Evolutionary conservation across 2,113 vertebrate species (phyloP).

Genomic region (Oxygymnocypris stewartii): DNA sequence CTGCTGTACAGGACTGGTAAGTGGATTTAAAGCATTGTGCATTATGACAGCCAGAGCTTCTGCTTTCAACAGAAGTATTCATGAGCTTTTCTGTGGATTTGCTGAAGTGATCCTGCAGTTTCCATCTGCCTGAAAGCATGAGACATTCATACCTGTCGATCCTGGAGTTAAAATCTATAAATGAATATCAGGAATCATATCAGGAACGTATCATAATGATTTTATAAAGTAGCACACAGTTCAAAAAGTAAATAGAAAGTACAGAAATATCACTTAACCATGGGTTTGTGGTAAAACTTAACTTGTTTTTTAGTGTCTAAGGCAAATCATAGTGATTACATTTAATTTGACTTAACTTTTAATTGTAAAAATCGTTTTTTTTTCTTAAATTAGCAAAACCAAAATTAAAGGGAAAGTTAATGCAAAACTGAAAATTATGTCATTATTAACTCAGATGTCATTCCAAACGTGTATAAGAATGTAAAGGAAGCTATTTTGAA

Average conservation of each 20-base stretch:
- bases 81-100: background rate
- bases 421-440: too few relatives aligned
- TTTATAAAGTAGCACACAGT: background rate
- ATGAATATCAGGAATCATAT: background rate
- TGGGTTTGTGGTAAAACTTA: background rate
- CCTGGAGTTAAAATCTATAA: background rate
- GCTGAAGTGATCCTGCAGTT: background rate
- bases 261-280: background rate
- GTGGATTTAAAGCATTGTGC: slow-evolving; percentile 51
- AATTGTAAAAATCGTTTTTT: too few relatives aligned
- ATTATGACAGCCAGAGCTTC: background rate
- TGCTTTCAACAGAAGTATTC: background rate
- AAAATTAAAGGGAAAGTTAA: too few relatives aligned
- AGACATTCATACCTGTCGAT: background rate
- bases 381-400: background rate
- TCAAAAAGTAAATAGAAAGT: background rate
- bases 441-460: too few relatives aligned
- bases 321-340: too few relatives aligned
- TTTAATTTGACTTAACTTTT: background rate
- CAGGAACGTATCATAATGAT: background rate
- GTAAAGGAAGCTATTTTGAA: too few relatives aligned
- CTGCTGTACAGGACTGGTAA: slow-evolving; percentile 88
- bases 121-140: background rate
- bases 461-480: too few relatives aligned
- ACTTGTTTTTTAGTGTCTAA: background rate